Percentiles rank a stretch among this genome's conserved stretches.
Conservation (phyloP, 2,888 invertebrate species). For the Bombylius major region DNA sequence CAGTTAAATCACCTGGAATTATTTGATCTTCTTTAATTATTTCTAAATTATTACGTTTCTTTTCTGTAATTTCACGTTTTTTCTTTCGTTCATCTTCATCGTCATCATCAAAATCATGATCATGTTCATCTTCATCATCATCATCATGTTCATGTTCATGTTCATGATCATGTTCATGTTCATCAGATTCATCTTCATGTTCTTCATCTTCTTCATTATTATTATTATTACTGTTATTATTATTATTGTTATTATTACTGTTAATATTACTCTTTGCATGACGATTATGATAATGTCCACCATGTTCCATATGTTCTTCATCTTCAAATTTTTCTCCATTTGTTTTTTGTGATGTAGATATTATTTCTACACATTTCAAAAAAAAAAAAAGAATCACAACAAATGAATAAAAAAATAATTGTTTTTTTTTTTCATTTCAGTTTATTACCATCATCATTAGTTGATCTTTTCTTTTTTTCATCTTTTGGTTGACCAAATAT, state of each 20-base stretch:
- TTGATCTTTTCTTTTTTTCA: slow-evolving; percentile 43
- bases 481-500: slow-evolving; percentile 45
- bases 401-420: no score
- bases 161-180: slow-evolving; percentile 21
- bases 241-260: no score
- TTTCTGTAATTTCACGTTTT: slow-evolving; percentile 28
- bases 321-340: background rate
- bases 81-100: slow-evolving; percentile 37
- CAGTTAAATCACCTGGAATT: slow-evolving; percentile 38
- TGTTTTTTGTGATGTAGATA: background rate
- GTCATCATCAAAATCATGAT: slow-evolving; percentile 21
- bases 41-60: slow-evolving; percentile 21
- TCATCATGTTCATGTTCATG: slow-evolving; percentile 30
- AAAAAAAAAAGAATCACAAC: background rate
- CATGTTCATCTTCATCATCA: slow-evolving; percentile 28
- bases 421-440: no score
- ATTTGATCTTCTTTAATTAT: slow-evolving; percentile 21
- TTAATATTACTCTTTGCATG: background rate
- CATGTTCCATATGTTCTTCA: slow-evolving; percentile 18
- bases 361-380: background rate
- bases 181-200: slow-evolving; percentile 24
- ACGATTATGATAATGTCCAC: slow-evolving; percentile 27
- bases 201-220: slow-evolving; percentile 27
- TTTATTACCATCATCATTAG: background rate
- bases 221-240: slow-evolving; percentile 6